Base-by-base conservation (phyloP, 2,888 invertebrate genomes). In the Drosophila monieri region DNA sequence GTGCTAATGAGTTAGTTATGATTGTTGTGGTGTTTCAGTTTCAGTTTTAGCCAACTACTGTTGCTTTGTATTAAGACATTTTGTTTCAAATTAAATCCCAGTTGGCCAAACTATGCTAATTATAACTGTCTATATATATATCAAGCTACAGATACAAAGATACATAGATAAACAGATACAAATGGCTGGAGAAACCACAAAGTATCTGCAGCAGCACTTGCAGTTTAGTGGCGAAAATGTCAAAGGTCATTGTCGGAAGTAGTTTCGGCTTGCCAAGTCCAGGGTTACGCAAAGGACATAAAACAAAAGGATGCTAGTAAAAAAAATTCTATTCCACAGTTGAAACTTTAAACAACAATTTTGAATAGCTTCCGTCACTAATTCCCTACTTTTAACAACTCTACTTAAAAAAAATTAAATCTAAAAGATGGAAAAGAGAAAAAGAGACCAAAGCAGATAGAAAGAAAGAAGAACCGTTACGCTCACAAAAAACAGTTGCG, bases 1-100 rank as follows among this genome's bases (percentile, higher is more conserved):
- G 60, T 81, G 80, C 69, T 83, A 81, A 81, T 81, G 84, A 85
- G 80, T 74, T 85, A 70, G 73, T 83, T 79, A 64, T 79, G 71
- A 60, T 74, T 66, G 57, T 61, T 66, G 59, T 47, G 56, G 64
- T 44, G 54, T 30, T 47, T 23, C 59, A 54, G 59, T 57, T 59
- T 9, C 14, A 46, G 32, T 14, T 35, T 35, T 35, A n/a, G 46
- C 25, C 6, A 46, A 9, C n/a, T 55, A 32, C 39, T 59, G 25
- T 52, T 72, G 44, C 32, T 59, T 65, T 54, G 52, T 49, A 74
- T 68, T 78, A 60, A 41, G 54, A 53, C 59, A 61, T 69, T 69
- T 56, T 21, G 32, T 39, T 30, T 54, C 30, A 60, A 60, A 55
- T 56, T 44, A 60, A 44, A 43, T 6, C 21, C 39, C 47, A 32